Evolutionary conservation across 2,888 invertebrate species (phyloP).

Genomic region (Xestia rhomboidea): DNA sequence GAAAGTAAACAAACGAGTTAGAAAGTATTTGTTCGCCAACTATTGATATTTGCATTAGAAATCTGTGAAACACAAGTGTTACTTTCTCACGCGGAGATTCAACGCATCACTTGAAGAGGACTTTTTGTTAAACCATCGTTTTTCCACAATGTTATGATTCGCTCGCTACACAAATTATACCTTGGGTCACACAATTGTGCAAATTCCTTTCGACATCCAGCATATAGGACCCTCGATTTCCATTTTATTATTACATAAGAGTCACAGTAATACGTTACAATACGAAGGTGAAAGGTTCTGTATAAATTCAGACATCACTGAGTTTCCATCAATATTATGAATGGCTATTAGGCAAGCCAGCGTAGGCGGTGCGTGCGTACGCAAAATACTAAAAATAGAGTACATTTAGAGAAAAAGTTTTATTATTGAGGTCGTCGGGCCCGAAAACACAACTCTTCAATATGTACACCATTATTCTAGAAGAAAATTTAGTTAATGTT

Average conservation of each 20-base stretch:
- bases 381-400: slow-evolving; percentile 54
- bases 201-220: slow-evolving; percentile 40
- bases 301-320: slow-evolving; percentile 51
- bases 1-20: slow-evolving; percentile 85
- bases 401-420: slow-evolving; percentile 39
- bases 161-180: slow-evolving; percentile 17
- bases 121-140: slow-evolving; percentile 50
- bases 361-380: slow-evolving; percentile 14
- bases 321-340: slow-evolving; percentile 58
- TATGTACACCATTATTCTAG: slow-evolving; percentile 53
- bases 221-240: slow-evolving; percentile 43
- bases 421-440: slow-evolving; percentile 36
- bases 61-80: slow-evolving; percentile 83
- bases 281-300: slow-evolving; percentile 34
- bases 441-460: slow-evolving; percentile 47
- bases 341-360: slow-evolving; percentile 41
- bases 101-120: slow-evolving; percentile 57
- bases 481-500: slow-evolving; percentile 72
- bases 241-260: slow-evolving; percentile 48
- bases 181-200: slow-evolving; percentile 39
- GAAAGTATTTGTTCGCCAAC: slow-evolving; percentile 86
- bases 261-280: slow-evolving; percentile 23
- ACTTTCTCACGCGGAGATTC: slow-evolving; percentile 84
- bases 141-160: slow-evolving; percentile 30
- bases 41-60: slow-evolving; percentile 89